Evolutionary conservation across 1,140 invertebrate genomes (phyloP).

Genomic region (Zeugodacus cucurbitae): DNA sequence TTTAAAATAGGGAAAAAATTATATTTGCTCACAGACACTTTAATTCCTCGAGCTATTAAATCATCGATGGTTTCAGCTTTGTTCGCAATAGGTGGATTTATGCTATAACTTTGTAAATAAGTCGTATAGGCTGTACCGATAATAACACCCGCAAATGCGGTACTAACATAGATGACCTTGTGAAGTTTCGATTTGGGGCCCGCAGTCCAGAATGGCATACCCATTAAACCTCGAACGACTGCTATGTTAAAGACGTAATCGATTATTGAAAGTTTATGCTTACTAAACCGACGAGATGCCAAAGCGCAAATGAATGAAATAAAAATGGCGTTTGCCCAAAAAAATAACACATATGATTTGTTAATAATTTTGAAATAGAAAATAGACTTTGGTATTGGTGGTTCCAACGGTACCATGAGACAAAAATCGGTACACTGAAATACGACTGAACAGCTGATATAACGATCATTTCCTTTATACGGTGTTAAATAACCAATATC

Average conservation of each 20-base stretch:
- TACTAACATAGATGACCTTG: not conserved
- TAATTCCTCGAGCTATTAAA: not conserved
- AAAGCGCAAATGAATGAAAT: no score
- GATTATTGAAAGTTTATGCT: not conserved
- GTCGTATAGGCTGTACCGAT: not conserved
- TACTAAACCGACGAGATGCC: no score
- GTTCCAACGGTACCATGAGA: slow-evolving; percentile 12
- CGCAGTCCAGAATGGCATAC: not conserved
- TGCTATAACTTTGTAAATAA: not conserved
- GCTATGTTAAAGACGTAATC: not conserved
- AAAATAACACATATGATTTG: no score
- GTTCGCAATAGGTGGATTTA: not conserved
- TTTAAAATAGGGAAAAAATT: not conserved
- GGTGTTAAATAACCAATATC: not conserved
- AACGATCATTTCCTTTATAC: not conserved
- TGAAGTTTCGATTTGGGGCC: not conserved
- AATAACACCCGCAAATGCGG: not conserved
- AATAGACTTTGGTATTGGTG: not conserved
- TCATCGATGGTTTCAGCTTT: not conserved
- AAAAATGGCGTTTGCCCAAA: not conserved
- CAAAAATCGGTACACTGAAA: not conserved
- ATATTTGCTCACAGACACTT: not conserved
- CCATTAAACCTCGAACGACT: not conserved
- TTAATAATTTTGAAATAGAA: no score
- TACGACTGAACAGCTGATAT: not conserved